Conservation (phyloP, 2,113 vertebrate genomes). For the Gallinago paraguaiae region DNA sequence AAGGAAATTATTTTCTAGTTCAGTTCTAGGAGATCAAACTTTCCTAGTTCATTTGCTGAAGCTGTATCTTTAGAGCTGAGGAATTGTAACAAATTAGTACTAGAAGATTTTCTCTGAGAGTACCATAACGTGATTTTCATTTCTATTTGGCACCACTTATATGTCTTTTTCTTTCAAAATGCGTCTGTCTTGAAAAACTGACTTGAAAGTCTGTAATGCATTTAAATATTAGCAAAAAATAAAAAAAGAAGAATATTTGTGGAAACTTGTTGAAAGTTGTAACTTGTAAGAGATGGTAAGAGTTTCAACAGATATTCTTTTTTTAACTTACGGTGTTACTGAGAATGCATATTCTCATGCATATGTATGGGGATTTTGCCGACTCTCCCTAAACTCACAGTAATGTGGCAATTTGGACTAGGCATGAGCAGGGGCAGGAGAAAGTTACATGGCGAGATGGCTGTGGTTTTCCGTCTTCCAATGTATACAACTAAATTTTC, state of each 20-base stretch:
- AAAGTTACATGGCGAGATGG: not conserved
- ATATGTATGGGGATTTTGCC: not conserved
- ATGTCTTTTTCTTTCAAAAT: not conserved
- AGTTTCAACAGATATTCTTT: not conserved
- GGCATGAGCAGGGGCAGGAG: not conserved
- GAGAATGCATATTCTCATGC: not conserved
- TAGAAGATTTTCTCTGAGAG: not conserved
- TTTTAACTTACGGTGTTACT: not conserved
- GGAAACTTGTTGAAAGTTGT: not conserved
- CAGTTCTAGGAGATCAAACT: not conserved
- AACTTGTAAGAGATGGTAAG: not conserved
- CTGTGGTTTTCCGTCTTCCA: not conserved
- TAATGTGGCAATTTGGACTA: not conserved
- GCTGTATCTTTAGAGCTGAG: not conserved
- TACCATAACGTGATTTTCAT: not conserved
- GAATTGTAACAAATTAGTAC: not conserved
- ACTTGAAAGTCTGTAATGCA: not conserved
- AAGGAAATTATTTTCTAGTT: not conserved
- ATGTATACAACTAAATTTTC: not conserved
- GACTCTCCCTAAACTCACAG: not conserved
- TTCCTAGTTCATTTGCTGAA: not conserved
- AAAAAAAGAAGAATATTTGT: not conserved
- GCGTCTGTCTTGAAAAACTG: not conserved
- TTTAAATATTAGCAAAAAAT: not conserved
- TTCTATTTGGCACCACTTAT: not conserved